phyloP scores from a whole-genome alignment of 2,797 vertebrate genomes.

The Cyclopterus lumpus region DNA sequence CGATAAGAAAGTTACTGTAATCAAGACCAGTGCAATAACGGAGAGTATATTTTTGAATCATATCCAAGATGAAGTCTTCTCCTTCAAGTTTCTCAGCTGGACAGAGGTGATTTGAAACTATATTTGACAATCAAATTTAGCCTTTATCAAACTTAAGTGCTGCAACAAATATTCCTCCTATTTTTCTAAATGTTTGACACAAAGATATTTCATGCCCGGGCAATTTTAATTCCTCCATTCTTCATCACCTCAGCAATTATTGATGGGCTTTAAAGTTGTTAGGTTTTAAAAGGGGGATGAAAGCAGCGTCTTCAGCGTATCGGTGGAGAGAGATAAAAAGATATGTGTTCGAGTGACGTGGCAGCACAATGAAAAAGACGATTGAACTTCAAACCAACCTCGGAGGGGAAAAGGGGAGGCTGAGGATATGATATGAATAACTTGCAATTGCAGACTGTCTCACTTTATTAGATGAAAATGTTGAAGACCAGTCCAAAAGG shows the following conservation, averaged over 20 bases:
- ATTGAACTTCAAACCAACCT: neutral
- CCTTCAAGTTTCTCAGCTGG: neutral
- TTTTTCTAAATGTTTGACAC: neutral
- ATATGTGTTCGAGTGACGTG: neutral
- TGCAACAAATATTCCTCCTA: neutral
- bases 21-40: neutral
- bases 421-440: neutral
- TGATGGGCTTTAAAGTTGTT: neutral
- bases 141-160: neutral
- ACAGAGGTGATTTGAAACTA: neutral
- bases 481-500: neutral
- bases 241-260: neutral
- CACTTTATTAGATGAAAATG: neutral
- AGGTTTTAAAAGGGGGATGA: neutral
- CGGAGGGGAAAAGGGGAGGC: neutral
- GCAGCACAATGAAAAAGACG: neutral
- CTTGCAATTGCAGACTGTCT: neutral
- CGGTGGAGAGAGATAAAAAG: neutral
- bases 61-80: neutral
- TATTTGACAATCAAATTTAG: neutral
- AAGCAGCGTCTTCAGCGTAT: constrained; percentile 1
- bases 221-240: neutral
- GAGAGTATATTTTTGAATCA: neutral
- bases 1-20: neutral
- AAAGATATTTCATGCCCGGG: neutral